These are phyloP conservation scores for Aproaerema taeniolella DNA, from an alignment of 2,888 invertebrate species.

Conservation along the genomic window DNA sequence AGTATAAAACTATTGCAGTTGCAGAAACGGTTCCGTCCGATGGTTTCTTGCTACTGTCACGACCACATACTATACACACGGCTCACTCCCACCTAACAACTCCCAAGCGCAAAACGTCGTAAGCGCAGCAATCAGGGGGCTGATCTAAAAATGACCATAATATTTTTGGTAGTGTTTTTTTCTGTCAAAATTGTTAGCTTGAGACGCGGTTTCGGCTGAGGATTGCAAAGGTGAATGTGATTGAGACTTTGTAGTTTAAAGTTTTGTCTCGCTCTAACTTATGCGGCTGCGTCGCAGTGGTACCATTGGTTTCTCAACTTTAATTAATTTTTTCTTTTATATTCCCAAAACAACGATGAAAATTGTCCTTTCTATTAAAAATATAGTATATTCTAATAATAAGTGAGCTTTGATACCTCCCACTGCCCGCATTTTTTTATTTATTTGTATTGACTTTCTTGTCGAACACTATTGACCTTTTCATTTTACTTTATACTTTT, in stretches of 20 bases:
- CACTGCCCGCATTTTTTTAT: too few species aligned
- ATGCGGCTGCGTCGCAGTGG: slow-evolving; percentile 30
- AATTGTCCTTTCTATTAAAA: too few species aligned
- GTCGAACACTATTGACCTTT: too few species aligned
- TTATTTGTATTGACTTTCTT: too few species aligned
- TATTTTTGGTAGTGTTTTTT: slow-evolving; percentile 26
- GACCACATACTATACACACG: slow-evolving; percentile 23
- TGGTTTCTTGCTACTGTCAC: slow-evolving; percentile 37
- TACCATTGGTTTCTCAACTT: slow-evolving; percentile 13
- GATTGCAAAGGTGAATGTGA: slow-evolving; percentile 46
- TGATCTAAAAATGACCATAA: slow-evolving; percentile 23
- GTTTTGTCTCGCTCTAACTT: slow-evolving; percentile 32
- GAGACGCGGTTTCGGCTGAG: slow-evolving; percentile 36
- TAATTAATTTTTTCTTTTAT: too few species aligned
- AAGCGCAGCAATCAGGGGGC: slow-evolving; percentile 18
- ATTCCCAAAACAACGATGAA: too few species aligned
- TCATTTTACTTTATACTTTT: too few species aligned
- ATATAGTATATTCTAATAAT: too few species aligned
- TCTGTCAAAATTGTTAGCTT: slow-evolving; percentile 22
- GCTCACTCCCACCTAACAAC: slow-evolving; percentile 26
- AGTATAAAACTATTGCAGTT: too few species aligned
- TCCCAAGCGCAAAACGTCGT: slow-evolving; percentile 27
- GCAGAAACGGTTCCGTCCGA: slow-evolving; percentile 20
- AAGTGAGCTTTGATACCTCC: too few species aligned
- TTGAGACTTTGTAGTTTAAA: slow-evolving; percentile 23